Conservation (phyloP, 35 echinoderm and acorn worm genomes). For the Amphiura filiformis region DNA sequence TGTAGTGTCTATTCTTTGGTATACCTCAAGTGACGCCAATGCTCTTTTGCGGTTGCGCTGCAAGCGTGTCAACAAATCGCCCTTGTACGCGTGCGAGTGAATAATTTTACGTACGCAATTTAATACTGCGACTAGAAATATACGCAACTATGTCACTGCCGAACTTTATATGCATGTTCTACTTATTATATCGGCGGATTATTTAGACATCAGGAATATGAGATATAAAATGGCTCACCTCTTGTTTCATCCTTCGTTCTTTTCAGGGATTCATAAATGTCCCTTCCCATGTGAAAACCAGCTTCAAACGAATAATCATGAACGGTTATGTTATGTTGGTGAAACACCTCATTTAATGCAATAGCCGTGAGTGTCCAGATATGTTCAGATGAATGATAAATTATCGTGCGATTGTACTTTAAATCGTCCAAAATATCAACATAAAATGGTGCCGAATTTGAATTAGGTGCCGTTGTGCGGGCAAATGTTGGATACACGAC, state of each 20-base stretch:
- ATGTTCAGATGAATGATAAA: conserved; percentile 35
- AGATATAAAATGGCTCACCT: neutral
- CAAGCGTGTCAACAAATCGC: too few relatives aligned
- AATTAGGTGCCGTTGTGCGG: neutral
- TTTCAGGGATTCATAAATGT: neutral
- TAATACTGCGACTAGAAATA: too few relatives aligned
- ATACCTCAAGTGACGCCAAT: too few relatives aligned
- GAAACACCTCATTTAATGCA: neutral
- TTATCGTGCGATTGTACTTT: conserved; percentile 15
- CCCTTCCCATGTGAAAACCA: neutral
- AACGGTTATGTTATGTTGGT: neutral
- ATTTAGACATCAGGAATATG: too few relatives aligned
- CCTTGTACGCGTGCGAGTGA: too few relatives aligned
- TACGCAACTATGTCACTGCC: too few relatives aligned
- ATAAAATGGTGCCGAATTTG: conserved; percentile 18
- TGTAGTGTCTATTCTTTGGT: too few relatives aligned
- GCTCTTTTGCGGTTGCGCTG: too few relatives aligned
- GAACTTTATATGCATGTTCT: too few relatives aligned
- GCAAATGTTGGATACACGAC: conserved; percentile 62
- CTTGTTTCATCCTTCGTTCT: neutral
- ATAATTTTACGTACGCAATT: too few relatives aligned
- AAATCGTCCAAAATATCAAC: conserved; percentile 23
- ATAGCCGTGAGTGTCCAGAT: conserved; percentile 28
- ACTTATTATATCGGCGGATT: too few relatives aligned
- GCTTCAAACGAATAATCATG: neutral